Evolutionary conservation across 2,113 vertebrate genomes (phyloP).

Genomic region (Saccopteryx bilineata): DNA sequence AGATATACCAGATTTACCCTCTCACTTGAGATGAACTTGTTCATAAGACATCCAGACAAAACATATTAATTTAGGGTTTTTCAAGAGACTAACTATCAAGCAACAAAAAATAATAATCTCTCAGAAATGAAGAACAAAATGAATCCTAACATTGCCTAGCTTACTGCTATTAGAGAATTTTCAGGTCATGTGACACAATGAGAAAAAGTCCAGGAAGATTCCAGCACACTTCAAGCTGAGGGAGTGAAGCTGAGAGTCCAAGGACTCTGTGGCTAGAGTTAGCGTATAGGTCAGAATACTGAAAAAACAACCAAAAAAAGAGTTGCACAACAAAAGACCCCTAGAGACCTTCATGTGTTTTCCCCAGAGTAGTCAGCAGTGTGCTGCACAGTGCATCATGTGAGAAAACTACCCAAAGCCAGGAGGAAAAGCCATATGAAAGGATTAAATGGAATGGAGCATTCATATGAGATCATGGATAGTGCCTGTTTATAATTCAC

Average conservation of each 20-base stretch:
- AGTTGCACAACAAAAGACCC: background rate
- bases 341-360: background rate
- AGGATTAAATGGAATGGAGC: background rate
- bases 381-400: background rate
- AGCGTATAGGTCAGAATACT: background rate
- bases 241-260: background rate
- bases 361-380: slow-evolving; percentile 2
- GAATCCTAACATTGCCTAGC: background rate
- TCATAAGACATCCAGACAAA: background rate
- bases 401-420: slow-evolving; percentile 24
- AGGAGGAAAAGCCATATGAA: background rate
- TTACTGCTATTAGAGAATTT: slow-evolving; percentile 30
- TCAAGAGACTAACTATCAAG: background rate
- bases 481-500: slow-evolving; percentile 4
- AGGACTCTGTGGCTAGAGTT: background rate
- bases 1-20: background rate
- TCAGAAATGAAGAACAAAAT: background rate
- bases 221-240: background rate
- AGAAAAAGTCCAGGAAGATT: background rate
- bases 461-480: slow-evolving; percentile 13
- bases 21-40: background rate
- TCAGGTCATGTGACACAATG: background rate
- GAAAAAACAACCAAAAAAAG: background rate
- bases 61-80: slow-evolving; percentile 29
- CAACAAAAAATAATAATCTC: background rate